A percentile compares a stretch with the other conserved stretches of the same genome.
phyloP scores from a whole-genome alignment of 2,113 vertebrate genomes.

The Notothenia rossii region DNA sequence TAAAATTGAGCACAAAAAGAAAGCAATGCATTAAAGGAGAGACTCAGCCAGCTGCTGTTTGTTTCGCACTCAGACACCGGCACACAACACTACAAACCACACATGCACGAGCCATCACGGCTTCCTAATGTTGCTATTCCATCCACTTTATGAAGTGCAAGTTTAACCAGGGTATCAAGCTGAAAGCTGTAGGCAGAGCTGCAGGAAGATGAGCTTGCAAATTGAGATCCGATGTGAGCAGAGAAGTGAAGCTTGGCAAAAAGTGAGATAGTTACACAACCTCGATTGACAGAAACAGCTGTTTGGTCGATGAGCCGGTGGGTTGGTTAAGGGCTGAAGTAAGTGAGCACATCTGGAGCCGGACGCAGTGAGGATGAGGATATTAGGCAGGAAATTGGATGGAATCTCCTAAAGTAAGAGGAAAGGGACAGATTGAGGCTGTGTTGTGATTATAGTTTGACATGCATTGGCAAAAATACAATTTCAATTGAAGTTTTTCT shows the following conservation, averaged over 20 bases:
- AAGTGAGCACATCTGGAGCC: slow-evolving; percentile 43
- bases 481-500: neutral
- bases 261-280: slow-evolving; percentile 29
- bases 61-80: neutral
- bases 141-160: neutral
- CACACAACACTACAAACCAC: neutral
- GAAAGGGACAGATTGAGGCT: slow-evolving; percentile 3
- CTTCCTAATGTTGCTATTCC: neutral
- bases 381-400: slow-evolving; percentile 25
- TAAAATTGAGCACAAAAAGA: slow-evolving; percentile 24
- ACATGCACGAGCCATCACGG: slow-evolving; percentile 1
- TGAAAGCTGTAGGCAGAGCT: neutral
- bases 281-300: neutral
- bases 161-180: neutral
- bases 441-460: slow-evolving; percentile 10
- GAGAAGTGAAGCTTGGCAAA: neutral
- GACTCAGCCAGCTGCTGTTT: slow-evolving; percentile 38
- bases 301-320: neutral
- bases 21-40: slow-evolving; percentile 14
- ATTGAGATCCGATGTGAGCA: neutral
- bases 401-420: neutral
- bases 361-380: slow-evolving; percentile 8
- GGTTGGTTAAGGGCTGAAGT: slow-evolving; percentile 23
- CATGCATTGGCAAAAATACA: neutral
- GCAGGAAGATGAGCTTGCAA: neutral